These are phyloP conservation scores for Onychostruthus taczanowskii DNA, from an alignment of 2,113 vertebrate genomes.

Conservation along the genomic window DNA sequence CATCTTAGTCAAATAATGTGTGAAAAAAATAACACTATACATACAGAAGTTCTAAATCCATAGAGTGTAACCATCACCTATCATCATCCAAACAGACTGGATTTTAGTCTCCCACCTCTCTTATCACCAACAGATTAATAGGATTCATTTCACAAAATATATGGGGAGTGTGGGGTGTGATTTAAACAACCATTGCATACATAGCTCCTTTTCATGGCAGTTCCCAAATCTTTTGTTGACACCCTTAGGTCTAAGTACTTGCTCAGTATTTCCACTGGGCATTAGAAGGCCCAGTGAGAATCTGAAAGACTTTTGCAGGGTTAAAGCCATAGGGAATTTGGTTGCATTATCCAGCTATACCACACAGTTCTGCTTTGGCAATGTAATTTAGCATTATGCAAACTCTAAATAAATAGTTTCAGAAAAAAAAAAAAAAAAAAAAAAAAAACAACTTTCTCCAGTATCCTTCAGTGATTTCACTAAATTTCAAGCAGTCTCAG, in stretches of 20 bases:
- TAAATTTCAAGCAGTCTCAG: not conserved
- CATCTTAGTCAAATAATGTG: not conserved
- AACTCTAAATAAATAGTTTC: not conserved
- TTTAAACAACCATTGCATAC: not conserved
- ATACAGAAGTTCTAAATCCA: not conserved
- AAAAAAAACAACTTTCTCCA: not conserved
- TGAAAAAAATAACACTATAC: not conserved
- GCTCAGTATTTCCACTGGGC: not conserved
- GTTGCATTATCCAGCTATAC: not conserved
- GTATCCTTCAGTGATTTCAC: not conserved
- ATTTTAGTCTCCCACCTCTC: not conserved
- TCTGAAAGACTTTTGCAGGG: not conserved
- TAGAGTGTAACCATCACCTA: not conserved
- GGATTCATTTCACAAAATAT: not conserved
- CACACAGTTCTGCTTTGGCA: not conserved
- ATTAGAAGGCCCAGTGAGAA: not conserved
- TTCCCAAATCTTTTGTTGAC: not conserved
- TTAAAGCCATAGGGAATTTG: not conserved
- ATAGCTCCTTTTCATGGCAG: not conserved
- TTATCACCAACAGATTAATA: not conserved
- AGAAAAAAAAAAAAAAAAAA: not conserved
- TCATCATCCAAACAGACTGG: rapidly evolving
- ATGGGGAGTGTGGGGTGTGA: too few relatives aligned
- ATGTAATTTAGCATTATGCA: not conserved
- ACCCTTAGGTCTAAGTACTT: not conserved